Evolutionary conservation across 2,888 invertebrate genomes (phyloP), one percentile per base, ranked within the genome.

Genomic region (Drosophila cyrtoloma): DNA sequence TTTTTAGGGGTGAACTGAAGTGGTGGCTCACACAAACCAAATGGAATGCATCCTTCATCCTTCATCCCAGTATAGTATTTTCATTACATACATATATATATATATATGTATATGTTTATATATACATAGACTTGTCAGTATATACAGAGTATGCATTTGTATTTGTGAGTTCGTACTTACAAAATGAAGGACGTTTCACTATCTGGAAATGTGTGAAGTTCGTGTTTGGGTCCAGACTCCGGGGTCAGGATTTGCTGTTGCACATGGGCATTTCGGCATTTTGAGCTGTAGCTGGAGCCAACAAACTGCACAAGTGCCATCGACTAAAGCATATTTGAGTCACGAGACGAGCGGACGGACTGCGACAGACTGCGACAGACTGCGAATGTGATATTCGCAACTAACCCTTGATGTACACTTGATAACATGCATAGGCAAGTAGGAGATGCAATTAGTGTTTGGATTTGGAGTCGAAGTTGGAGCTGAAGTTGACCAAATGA

Each of bases 1-100:
- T 68, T 71, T 77, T 77, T 74, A 82, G 82, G 90, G 85, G 82
- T 89, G 81, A 88, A 76, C 88, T 80, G 71, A 80, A 86, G 89
- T 89, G 87, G 73, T 81, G 82, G 71, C 75, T 55, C 55, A 71
- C 47, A 70, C 83, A 82, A 79, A 55, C 69, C 50, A 66, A 71
- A 71, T 79, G 69, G 66, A 81, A 73, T 80, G 73, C 76, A 85
- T 76, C 81, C 76, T 32, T 61, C 76, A 85, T 76, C 81, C 76
- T 32, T 61, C 67, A 51, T 42, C 32, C 42, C 37, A 50, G 35
- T 35, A 30, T 32, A 37, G 44, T 35, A 30, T 26, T 32, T 30
- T 50, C 59, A 79, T 75, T 61, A 14, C 59, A 57, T 19, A 50
- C 28, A 44, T 16, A 22, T 6, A 37, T 12, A n/a, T 14, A 35